Evolutionary conservation across 1,140 invertebrate genomes (phyloP), one percentile per base, ranked within the genome.

Genomic region (Euwallacea similis): DNA sequence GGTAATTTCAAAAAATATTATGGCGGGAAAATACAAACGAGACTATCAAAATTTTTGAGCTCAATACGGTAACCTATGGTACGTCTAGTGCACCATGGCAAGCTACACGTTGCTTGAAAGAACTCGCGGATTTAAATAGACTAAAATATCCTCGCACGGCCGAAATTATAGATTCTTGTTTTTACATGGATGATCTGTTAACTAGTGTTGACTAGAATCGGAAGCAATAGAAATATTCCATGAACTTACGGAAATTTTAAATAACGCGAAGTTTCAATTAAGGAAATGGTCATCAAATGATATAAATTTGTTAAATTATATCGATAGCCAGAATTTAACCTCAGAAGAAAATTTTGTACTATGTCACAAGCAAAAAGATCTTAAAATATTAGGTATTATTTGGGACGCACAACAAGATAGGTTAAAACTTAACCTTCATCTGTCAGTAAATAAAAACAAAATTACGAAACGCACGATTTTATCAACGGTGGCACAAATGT

Each of bases 131-230:
- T 74, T 0, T 64, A 50, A 58, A 81, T 81, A 69, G 71, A 77
- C 65, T 70, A 46, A 15, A 7, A 2, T 81, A 71, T 78, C 78
- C 81, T 41, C 9, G 50, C 13, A 78, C 76, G 53, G 61, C 75
- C 11, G 65, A 78, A 72, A 70, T 76, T 13, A 75, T 81, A 7
- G 7, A 50, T 53, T 64, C 67, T 16, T 79, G 82, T 73, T 82
- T 82, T 71, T 86, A 84, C 71, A 80, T 85, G 0, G 83, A 86
- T 61, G 82, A 86, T 71, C 42, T 83, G 7, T 60, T 84, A 13
- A 2, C 43, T 11, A 61, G 67, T 43, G 33, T 69, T 33, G 50
- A 69, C 64, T 47, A 7, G 60, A 63, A 50, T 0, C 10, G 42
- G 67, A 69, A 47, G 33, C 41, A 11, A 42, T 69, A 53, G 50